Evolutionary conservation across 2,888 invertebrate species (phyloP), one percentile per base, ranked within the genome.

Genomic region (Molanna angustata): DNA sequence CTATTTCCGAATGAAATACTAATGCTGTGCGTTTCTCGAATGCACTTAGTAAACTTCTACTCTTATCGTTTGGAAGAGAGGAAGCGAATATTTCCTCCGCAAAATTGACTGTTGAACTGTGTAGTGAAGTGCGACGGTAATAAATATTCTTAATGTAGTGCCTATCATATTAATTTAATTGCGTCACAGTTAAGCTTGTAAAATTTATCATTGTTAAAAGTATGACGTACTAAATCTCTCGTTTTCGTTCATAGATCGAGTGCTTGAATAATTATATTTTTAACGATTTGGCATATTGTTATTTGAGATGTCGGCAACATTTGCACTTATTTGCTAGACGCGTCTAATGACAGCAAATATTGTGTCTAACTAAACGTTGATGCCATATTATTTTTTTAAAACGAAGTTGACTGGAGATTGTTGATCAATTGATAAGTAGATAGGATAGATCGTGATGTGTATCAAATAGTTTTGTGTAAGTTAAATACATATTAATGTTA

Each of bases 121-220:
- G n/a, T 14, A 35, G 46, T 35, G 46, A 46, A 46, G 49, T 43
- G 32, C n/a, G 31, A 40, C n/a, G 22, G 43, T 35, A 49, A 49
- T 43, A 49, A 49, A 43, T 49, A 43, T 49, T 42, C 20, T 27
- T 35, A 54, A 51, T 51, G 57, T 57, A 57, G 57, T 57, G 57
- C 57, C 57, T 57, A 53, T 44, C 54, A 19, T 54, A 54, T 57
- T 57, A 46, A 51, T 57, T 57, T 57, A 40, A 41, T 45, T 41
- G 52, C 51, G 44, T 49, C 53, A 49, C 35, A 46, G 21, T 42
- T 57, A 56, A 56, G 57, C 54, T 57, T 57, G 57, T 57, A 57
- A 40, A 57, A 39, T 7, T 27, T 27, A 27, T 27, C 6, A 27
- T 27, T 11, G 27, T 27, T 4, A 7, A 27, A 27, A 11, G 11